These are phyloP conservation scores for Dendrocopos noguchii DNA, from an alignment of 2,113 vertebrate genomes.

Conservation along the genomic window DNA sequence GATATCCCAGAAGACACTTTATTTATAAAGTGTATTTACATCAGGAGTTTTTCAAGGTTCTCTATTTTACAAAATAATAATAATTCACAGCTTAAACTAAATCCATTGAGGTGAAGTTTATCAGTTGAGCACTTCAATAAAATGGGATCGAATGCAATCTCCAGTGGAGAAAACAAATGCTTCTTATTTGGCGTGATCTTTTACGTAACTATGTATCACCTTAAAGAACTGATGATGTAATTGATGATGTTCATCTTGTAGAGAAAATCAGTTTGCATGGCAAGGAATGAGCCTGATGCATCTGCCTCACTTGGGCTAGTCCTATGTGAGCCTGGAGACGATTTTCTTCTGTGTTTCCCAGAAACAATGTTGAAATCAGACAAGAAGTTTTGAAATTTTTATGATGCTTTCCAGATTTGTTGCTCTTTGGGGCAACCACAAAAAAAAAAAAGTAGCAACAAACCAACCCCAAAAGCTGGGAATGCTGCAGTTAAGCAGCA, in stretches of 20 bases:
- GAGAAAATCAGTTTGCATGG: slow-evolving; percentile 29
- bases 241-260: slow-evolving; percentile 8
- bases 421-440: background rate
- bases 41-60: slow-evolving; percentile 63
- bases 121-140: slow-evolving; percentile 45
- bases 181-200: slow-evolving; percentile 38
- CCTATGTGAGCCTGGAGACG: background rate
- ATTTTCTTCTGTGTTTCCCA: slow-evolving; percentile 30
- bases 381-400: slow-evolving; percentile 39
- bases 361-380: background rate
- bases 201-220: slow-evolving; percentile 38
- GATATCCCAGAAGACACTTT: slow-evolving; percentile 59
- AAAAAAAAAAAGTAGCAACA: background rate
- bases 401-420: slow-evolving; percentile 13
- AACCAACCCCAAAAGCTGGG: background rate
- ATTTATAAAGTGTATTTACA: slow-evolving; percentile 67
- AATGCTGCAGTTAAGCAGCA: background rate
- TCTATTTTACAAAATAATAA: slow-evolving; percentile 43
- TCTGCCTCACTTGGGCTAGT: slow-evolving; percentile 9
- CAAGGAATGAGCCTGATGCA: background rate
- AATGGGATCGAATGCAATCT: slow-evolving; percentile 27
- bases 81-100: slow-evolving; percentile 42
- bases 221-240: slow-evolving; percentile 7
- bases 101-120: slow-evolving; percentile 14
- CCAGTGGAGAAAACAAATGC: slow-evolving; percentile 37